These are phyloP conservation scores for Blennius ocellaris DNA, from an alignment of 2,113 vertebrate species.

Conservation along the genomic window DNA sequence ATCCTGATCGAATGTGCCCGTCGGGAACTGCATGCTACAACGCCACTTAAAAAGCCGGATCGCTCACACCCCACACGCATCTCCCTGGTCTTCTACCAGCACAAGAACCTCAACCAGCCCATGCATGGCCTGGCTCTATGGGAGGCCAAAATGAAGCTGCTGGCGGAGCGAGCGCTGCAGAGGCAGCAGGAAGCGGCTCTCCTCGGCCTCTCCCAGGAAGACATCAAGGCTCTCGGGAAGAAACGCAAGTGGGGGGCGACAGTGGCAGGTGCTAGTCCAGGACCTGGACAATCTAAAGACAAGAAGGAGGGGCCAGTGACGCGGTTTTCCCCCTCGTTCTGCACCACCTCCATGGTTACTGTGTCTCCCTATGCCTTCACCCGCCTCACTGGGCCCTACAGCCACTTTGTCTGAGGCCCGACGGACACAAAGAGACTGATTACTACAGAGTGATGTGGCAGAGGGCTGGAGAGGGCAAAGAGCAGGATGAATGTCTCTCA, in stretches of 20 bases:
- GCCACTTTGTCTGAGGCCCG: constrained; percentile 90
- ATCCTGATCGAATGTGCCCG: constrained; percentile 96
- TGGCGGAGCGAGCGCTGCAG: constrained; percentile 90
- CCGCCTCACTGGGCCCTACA: constrained; percentile 97
- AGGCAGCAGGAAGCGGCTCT: constrained; percentile 93
- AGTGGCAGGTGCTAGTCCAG: constrained; percentile 78
- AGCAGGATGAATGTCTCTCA: constrained; percentile 67
- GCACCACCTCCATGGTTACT: constrained; percentile 93
- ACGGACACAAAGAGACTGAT: constrained; percentile 47
- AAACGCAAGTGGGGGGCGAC: constrained; percentile 94
- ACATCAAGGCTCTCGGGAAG: constrained; percentile 92
- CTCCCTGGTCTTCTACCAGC: constrained; percentile 99
- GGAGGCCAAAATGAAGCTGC: constrained; percentile 98
- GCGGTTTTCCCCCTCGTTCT: constrained; percentile 88
- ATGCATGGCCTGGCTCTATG: constrained; percentile 94
- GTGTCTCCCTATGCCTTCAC: constrained; percentile 97
- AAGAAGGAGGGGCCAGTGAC: constrained; percentile 85
- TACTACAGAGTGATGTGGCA: constrained; percentile 65
- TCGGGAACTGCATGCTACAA: constrained; percentile 96
- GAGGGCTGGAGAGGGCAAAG: constrained; percentile 56
- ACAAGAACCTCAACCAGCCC: constrained; percentile 99
- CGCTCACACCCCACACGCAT: constrained; percentile 96
- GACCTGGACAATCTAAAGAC: constrained; percentile 84
- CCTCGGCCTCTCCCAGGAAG: constrained; percentile 90
- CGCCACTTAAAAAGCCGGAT: constrained; percentile 95